Evolutionary conservation across 1,140 invertebrate species (phyloP).

Genomic region (Cyclargus thomasi): DNA sequence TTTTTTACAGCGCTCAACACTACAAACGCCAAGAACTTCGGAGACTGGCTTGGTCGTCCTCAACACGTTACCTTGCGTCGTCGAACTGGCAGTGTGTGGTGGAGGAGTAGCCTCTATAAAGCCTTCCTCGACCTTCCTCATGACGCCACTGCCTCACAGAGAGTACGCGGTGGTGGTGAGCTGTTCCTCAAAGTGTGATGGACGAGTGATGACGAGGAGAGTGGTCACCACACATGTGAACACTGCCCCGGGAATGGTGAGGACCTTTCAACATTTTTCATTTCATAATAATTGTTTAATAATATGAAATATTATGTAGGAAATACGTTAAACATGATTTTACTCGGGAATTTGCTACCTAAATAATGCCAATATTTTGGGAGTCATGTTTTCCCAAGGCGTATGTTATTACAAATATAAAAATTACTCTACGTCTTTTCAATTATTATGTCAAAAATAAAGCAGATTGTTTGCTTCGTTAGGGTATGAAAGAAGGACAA

Average conservation of each 20-base stretch:
- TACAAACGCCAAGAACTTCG: slow-evolving; percentile 48
- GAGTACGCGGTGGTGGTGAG: slow-evolving; percentile 31
- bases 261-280: background rate
- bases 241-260: slow-evolving; percentile 51
- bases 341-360: too few species aligned
- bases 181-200: slow-evolving; percentile 45
- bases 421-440: too few species aligned
- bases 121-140: slow-evolving; percentile 44
- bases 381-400: too few species aligned
- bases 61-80: slow-evolving; percentile 47
- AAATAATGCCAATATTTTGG: too few species aligned
- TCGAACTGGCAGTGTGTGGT: slow-evolving; percentile 43
- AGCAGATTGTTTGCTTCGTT: too few species aligned
- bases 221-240: slow-evolving; percentile 35
- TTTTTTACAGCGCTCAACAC: slow-evolving; percentile 48
- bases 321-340: too few species aligned
- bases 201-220: slow-evolving; percentile 45
- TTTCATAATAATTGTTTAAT: too few species aligned
- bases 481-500: too few species aligned
- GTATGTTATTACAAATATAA: too few species aligned
- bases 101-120: slow-evolving; percentile 44
- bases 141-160: slow-evolving; percentile 45
- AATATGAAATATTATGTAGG: too few species aligned
- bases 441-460: too few species aligned
- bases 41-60: slow-evolving; percentile 51